These are phyloP conservation scores for Potamilus streckersoni DNA, from an alignment of 1,140 invertebrate species.

Conservation along the genomic window DNA sequence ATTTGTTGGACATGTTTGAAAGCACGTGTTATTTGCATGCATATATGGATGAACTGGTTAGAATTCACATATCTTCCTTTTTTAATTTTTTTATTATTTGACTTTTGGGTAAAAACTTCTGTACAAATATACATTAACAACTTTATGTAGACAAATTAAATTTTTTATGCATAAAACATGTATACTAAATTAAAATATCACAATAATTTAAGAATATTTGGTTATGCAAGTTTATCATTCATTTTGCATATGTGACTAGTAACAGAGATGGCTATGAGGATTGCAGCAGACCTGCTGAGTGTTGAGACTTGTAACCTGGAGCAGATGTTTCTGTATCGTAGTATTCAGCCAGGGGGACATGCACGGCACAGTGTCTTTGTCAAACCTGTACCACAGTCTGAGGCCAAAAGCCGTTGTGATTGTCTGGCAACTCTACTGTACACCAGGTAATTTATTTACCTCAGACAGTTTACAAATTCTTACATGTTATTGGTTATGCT, in stretches of 20 bases:
- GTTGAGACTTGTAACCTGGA: slow-evolving; percentile 72
- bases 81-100: neutral
- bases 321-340: slow-evolving; percentile 74
- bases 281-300: slow-evolving; percentile 75
- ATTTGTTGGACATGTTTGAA: too few species aligned
- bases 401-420: slow-evolving; percentile 75
- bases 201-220: neutral
- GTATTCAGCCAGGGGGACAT: slow-evolving; percentile 75
- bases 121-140: neutral
- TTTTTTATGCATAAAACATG: too few species aligned
- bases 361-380: slow-evolving; percentile 76
- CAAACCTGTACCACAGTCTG: slow-evolving; percentile 75
- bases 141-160: too few species aligned
- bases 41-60: slow-evolving; percentile 1
- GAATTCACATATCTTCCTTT: neutral
- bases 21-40: neutral
- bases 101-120: neutral
- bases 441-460: slow-evolving; percentile 66
- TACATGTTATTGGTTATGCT: neutral
- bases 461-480: slow-evolving; percentile 77
- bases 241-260: slow-evolving; percentile 20
- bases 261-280: slow-evolving; percentile 71
- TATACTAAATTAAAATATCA: too few species aligned
- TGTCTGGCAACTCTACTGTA: slow-evolving; percentile 79
- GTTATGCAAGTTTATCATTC: neutral